phyloP scores from a whole-genome alignment of 2,888 invertebrate genomes.

The Pharmacophagus antenor region DNA sequence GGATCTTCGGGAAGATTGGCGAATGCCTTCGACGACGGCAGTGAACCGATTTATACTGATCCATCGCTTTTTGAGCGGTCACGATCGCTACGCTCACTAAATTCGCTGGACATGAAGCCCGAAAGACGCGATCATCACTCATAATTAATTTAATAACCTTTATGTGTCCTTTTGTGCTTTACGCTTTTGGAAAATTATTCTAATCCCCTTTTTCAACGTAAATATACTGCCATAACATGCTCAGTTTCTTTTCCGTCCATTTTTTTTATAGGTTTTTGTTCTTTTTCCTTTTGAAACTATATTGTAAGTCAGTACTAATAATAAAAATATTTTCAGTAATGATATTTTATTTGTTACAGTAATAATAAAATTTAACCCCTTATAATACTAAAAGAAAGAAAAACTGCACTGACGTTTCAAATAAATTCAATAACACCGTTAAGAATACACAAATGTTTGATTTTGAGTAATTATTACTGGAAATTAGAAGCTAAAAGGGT shows the following conservation, averaged over 20 bases:
- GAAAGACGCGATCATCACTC: conserved; percentile 69
- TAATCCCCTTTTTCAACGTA: conserved; percentile 32
- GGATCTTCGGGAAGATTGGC: conserved; percentile 74
- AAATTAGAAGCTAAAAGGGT: too few species aligned
- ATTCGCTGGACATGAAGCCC: conserved; percentile 81
- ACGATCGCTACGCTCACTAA: conserved; percentile 85
- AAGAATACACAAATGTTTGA: too few species aligned
- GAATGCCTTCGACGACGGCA: conserved; percentile 89
- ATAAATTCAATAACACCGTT: too few species aligned
- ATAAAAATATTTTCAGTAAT: conserved; percentile 34
- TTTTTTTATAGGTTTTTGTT: conserved; percentile 35
- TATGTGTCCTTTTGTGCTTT: not conserved
- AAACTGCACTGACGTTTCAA: too few species aligned
- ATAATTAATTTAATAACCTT: conserved; percentile 36
- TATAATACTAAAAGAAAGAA: not conserved
- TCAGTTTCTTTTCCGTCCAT: conserved; percentile 54
- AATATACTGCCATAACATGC: conserved; percentile 54
- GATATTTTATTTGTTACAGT: not conserved
- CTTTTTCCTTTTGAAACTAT: conserved; percentile 49
- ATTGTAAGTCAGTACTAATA: conserved; percentile 70
- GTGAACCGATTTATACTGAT: conserved; percentile 96
- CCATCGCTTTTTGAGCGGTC: conserved; percentile 94
- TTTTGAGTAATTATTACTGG: too few species aligned
- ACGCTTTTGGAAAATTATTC: conserved; percentile 2
- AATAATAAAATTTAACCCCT: not conserved